Base-by-base conservation (phyloP, 1,140 invertebrate species). In the Prorops nasuta region DNA sequence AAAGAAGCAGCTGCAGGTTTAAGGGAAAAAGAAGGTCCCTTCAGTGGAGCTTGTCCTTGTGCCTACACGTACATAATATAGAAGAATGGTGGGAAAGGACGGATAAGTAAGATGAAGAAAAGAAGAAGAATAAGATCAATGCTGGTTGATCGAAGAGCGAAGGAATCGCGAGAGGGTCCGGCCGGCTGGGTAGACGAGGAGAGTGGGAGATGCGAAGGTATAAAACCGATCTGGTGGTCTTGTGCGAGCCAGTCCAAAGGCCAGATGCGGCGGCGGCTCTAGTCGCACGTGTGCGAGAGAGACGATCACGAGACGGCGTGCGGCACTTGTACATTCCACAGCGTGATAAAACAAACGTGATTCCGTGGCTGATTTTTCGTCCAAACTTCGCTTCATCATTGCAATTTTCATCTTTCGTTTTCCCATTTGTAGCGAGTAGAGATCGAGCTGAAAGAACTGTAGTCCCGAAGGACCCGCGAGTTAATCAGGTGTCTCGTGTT, bases 181-280 rank as follows among this genome's bases (percentile, higher is more conserved):
- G n/a, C n/a, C n/a, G n/a, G n/a, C n/a, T n/a, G n/a, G n/a, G n/a
- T n/a, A n/a, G n/a, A n/a, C n/a, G n/a, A 41, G 17, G 10, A 58
- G 57, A 69, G 75, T 76, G 74, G 75, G 75, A 71, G 75, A 74
- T 68, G 50, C 74, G 74, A 77, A 70, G 73, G 74, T 76, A 77
- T 77, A 77, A 76, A 74, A 71, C 66, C 69, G 60, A 72, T 73
- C 67, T 65, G 60, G 49, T 51, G 52, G 63, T 58, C 51, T 62
- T 61, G 54, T 71, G 44, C 47, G 58, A 64, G 69, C 63, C 72
- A 76, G 74, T 74, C 71, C 64, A 70, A 72, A 71, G 69, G 67
- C 71, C 71, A 71, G 66, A 71, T 73, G 64, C 66, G 68, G 59
- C 64, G 67, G 57, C 64, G 69, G 60, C 73, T 74, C 72, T 76